A percentile compares a stretch with the other conserved stretches of the same genome.
Conservation (phyloP, 1,140 invertebrate species). For the Oedothorax gibbosus region DNA sequence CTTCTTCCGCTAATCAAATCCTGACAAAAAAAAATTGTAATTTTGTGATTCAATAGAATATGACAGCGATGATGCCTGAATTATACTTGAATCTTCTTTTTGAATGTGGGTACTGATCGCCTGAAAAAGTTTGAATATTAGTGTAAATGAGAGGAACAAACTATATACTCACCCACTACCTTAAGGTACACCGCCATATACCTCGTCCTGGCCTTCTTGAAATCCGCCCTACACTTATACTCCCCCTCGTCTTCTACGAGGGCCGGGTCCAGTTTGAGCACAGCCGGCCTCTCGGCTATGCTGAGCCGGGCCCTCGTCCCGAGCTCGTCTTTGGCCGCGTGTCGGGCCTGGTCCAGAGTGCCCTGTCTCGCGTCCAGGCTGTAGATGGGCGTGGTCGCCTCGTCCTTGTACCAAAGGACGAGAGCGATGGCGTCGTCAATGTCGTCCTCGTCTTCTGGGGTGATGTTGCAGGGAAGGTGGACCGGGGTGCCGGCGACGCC, state of each 20-base stretch:
- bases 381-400: conserved; percentile 82
- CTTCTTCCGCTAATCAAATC: too few relatives aligned
- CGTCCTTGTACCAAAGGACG: conserved; percentile 74
- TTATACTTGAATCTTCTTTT: too few relatives aligned
- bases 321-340: conserved; percentile 63
- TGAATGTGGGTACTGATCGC: too few relatives aligned
- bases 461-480: conserved; percentile 84
- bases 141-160: background rate
- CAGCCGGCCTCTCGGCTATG: conserved; percentile 67
- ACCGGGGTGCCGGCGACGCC: conserved; percentile 74
- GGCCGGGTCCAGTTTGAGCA: conserved; percentile 60
- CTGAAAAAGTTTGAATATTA: too few relatives aligned
- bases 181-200: conserved; percentile 62
- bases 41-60: too few relatives aligned
- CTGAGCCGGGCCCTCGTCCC: conserved; percentile 62
- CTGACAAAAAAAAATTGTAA: too few relatives aligned
- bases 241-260: conserved; percentile 77
- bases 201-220: conserved; percentile 84
- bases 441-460: conserved; percentile 72
- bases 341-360: conserved; percentile 63
- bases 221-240: conserved; percentile 90
- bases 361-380: conserved; percentile 67
- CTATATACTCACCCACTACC: conserved; percentile 62
- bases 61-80: too few relatives aligned
- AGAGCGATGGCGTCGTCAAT: conserved; percentile 57